Conservation (phyloP, 2,888 invertebrate genomes). For the Lycia hirtaria region DNA sequence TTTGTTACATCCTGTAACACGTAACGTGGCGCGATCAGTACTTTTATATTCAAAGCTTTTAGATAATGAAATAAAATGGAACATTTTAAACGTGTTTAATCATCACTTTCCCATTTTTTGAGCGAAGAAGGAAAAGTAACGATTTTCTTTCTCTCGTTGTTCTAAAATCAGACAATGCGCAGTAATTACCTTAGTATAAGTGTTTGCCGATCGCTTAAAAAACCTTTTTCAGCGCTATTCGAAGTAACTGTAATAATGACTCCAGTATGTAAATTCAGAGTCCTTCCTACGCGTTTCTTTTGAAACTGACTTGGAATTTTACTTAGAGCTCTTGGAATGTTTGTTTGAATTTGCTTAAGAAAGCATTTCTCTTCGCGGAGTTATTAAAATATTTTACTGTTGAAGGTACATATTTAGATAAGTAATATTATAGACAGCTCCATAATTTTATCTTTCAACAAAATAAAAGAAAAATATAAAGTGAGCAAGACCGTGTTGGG, state of each 20-base stretch:
- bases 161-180: not conserved
- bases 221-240: not conserved
- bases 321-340: not conserved
- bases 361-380: not conserved
- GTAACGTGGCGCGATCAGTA: too few relatives aligned
- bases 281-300: slow-evolving; percentile 1
- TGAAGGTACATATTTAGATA: too few relatives aligned
- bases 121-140: too few relatives aligned
- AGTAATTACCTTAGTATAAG: not conserved
- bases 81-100: not conserved
- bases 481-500: too few relatives aligned
- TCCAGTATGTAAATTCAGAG: slow-evolving; percentile 1
- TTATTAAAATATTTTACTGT: not conserved
- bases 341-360: not conserved
- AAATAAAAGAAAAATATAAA: too few relatives aligned
- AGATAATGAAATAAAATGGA: too few relatives aligned
- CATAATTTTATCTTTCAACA: too few relatives aligned
- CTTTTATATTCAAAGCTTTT: too few relatives aligned
- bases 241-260: not conserved
- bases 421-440: too few relatives aligned
- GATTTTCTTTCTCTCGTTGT: not conserved
- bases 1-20: too few relatives aligned
- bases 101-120: too few relatives aligned
- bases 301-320: not conserved
- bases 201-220: slow-evolving; percentile 7